Evolutionary conservation across 2,888 invertebrate genomes (phyloP).

Genomic region (Drosophila yooni): DNA sequence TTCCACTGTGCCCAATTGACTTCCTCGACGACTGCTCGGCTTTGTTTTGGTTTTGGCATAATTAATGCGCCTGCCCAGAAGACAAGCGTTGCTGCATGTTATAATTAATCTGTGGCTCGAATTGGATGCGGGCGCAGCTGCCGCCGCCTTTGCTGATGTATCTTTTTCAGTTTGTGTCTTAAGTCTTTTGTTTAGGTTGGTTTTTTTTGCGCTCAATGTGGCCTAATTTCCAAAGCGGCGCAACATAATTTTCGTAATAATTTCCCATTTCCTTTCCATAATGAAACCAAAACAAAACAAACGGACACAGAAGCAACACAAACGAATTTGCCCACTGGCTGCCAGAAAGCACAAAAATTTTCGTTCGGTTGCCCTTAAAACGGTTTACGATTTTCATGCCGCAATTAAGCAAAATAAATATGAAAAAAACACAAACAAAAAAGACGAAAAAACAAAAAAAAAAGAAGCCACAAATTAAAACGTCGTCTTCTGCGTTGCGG

Average conservation of each 20-base stretch:
- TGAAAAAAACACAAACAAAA: slow-evolving; percentile 3
- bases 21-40: slow-evolving; percentile 22
- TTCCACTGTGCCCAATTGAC: slow-evolving; percentile 50
- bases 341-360: slow-evolving; percentile 18
- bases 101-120: slow-evolving; percentile 58
- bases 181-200: slow-evolving; percentile 59
- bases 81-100: slow-evolving; percentile 48
- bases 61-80: slow-evolving; percentile 56
- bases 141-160: slow-evolving; percentile 22
- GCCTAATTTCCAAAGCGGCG: slow-evolving; percentile 54
- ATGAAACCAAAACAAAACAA: slow-evolving; percentile 17
- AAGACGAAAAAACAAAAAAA: slow-evolving; percentile 4
- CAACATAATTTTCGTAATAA: slow-evolving; percentile 63
- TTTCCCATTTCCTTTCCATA: slow-evolving; percentile 68
- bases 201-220: slow-evolving; percentile 38
- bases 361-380: slow-evolving; percentile 60
- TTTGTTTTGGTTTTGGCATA: slow-evolving; percentile 48
- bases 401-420: slow-evolving; percentile 59
- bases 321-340: slow-evolving; percentile 35
- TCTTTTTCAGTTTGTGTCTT: slow-evolving; percentile 57
- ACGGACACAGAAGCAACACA: slow-evolving; percentile 29
- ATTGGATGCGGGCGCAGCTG: slow-evolving; percentile 49
- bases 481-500: slow-evolving; percentile 31
- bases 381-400: slow-evolving; percentile 52
- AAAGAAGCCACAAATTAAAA: slow-evolving; percentile 55